Base-by-base conservation (phyloP, 2,797 vertebrate genomes). In the Ibycter americanus region DNA sequence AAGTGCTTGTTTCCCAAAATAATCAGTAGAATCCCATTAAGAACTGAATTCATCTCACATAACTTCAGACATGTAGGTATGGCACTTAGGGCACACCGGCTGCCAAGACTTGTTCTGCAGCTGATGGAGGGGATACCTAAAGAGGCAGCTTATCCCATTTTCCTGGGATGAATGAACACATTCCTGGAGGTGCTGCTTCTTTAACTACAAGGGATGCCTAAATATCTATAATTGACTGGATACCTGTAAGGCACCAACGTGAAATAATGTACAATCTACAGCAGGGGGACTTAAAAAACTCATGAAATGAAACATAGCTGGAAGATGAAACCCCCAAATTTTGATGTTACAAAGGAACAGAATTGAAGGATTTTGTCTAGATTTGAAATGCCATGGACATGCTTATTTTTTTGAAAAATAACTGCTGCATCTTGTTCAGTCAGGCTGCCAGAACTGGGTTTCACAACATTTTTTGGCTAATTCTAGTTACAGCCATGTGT, bases 241-340 rank as follows among this genome's bases (percentile, higher is more conserved):
- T 58, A 49, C 21, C 47, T 82, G 44, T 40, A 51, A 85, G 36
- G 40, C 7, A 63, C 9, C 29, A 17, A 4, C 15, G 18, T 62
- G 46, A 72, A 81, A 62, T 62, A 73, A 68, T 6, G 15, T 23
- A 9, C 36, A 47, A 4, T 29, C 18, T 74, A 40, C 34, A 61
- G 6, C 22, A 78, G 55, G 7, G 61, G 12, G 85, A 12, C 13
- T 65, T 49, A 19, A 77, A 85, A 89, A 59, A 1, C 9, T 79
- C 11, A 7, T 31, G 3, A 67, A 83, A 67, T 22, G 12, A 78
- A 87, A 29, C 15, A 42, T 17, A 62, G 32, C 3, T 23, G 49
- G 34, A 61, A 80, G 87, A 79, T 1, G 0, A 82, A 15, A 0
- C 3, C 3, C 6, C 3, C 11, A 51, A 19, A 59, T 52, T 15